Evolutionary conservation across 2,888 invertebrate genomes (phyloP), one percentile per base, ranked within the genome.

Genomic region (Tribolium freemani): DNA sequence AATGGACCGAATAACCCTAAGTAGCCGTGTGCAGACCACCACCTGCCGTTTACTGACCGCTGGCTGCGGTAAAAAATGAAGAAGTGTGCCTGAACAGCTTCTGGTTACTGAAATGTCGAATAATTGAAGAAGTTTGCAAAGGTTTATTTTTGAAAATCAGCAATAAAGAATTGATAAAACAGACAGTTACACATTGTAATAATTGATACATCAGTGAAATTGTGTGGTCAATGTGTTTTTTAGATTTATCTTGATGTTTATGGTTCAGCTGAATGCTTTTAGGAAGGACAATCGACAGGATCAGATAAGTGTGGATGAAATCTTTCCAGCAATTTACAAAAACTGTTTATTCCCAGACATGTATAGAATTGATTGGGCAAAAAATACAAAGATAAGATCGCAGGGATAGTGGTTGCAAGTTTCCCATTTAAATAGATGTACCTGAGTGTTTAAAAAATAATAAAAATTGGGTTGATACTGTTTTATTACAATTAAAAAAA

Each of bases 1-100:
- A 75, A 75, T 68, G 69, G 70, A 50, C 70, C 61, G 61, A 64
- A 30, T 71, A 75, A 73, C 73, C 73, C 70, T 75, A 75, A 74
- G 68, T 75, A 74, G 74, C 70, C 60, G 44, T 50, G 61, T 53
- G 67, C 58, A 53, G 30, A 45, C 64, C 61, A 71, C 63, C 73
- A 74, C 75, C 75, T 75, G 75, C 72, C 72, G 11, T 69, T 69
- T 53, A 44, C 50, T 72, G 72, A 72, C 72, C 72, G 48, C 64
- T 57, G 45, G 6, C 8, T 54, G 26, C 31, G 57, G 5, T 45
- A 67, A 67, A 69, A 69, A 69, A 67, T 66, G 54, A 46, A 45
- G 56, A 54, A 64, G 64, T 54, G 64, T 64, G 64, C 45, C 64
- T 64, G 64, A 11, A 64, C 38, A 8, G 38, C n/a, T 38, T 38